Percentiles rank a stretch among this genome's conserved stretches.
These are phyloP conservation scores for Thermophis baileyi DNA, from an alignment of 2,113 vertebrate species.

Conservation along the genomic window DNA sequence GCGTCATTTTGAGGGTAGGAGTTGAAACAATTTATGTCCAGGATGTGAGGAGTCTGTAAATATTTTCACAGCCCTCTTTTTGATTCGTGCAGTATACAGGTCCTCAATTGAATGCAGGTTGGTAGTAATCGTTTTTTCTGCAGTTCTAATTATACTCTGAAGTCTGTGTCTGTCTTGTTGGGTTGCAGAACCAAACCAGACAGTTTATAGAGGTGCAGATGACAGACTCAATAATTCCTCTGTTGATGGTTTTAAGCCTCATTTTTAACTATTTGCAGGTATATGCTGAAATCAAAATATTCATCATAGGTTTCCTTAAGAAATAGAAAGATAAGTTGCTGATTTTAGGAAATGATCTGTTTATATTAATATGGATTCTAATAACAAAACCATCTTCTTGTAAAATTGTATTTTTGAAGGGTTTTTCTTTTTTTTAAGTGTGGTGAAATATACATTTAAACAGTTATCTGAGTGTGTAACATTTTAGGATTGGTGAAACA, in stretches of 20 bases:
- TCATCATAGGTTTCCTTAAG: not conserved
- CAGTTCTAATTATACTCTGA: too few relatives aligned
- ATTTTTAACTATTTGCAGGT: not conserved
- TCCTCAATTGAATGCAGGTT: too few relatives aligned
- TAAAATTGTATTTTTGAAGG: not conserved
- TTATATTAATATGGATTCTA: not conserved
- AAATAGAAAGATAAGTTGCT: not conserved
- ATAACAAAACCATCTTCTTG: not conserved
- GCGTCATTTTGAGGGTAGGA: too few relatives aligned
- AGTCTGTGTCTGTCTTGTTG: too few relatives aligned
- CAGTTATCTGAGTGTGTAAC: not conserved
- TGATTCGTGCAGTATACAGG: too few relatives aligned
- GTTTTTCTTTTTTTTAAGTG: not conserved
- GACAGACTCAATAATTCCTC: too few relatives aligned
- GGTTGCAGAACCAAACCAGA: too few relatives aligned
- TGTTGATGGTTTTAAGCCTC: not conserved
- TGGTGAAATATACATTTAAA: not conserved
- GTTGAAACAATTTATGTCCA: too few relatives aligned
- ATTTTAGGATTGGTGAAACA: not conserved
- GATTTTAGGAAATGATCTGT: not conserved
- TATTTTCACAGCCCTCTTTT: too few relatives aligned
- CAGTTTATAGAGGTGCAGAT: too few relatives aligned
- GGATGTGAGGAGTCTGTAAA: too few relatives aligned
- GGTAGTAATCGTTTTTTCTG: too few relatives aligned
- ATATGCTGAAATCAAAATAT: not conserved